phyloP scores from a whole-genome alignment of 2,797 vertebrate genomes.

The Echiichthys vipera region DNA sequence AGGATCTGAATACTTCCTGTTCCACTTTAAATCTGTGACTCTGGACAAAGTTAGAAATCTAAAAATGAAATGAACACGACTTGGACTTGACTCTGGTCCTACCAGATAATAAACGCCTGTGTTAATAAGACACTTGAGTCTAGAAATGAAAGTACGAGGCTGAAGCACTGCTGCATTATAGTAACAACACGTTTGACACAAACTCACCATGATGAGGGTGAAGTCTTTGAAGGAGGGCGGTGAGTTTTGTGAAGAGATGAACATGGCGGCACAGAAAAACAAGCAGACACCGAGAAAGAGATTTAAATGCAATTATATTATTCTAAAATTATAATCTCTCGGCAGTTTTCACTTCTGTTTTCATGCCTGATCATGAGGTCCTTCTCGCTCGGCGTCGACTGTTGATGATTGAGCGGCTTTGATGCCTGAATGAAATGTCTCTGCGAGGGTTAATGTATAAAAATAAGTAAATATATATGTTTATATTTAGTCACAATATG shows the following conservation, averaged over 20 bases:
- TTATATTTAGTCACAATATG: rapidly evolving
- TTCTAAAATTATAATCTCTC: not conserved
- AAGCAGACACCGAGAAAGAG: rapidly evolving
- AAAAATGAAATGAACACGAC: too few relatives aligned
- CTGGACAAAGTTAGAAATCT: too few relatives aligned
- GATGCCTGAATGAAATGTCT: constrained; percentile 53
- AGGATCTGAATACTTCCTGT: too few relatives aligned
- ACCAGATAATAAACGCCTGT: not conserved
- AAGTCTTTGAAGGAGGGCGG: constrained; percentile 75
- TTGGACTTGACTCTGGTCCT: not conserved
- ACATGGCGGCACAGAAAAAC: constrained; percentile 83
- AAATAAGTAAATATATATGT: too few relatives aligned
- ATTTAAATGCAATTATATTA: not conserved
- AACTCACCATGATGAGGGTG: constrained; percentile 85
- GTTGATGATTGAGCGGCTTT: constrained; percentile 31
- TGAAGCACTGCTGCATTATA: not conserved
- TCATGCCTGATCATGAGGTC: constrained; percentile 34
- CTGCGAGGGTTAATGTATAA: rapidly evolving
- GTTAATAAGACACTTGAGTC: too few relatives aligned
- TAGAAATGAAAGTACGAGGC: not conserved
- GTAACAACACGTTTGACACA: too few relatives aligned
- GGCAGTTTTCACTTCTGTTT: constrained; percentile 34
- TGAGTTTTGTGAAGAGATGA: constrained; percentile 83
- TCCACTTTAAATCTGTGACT: not conserved
- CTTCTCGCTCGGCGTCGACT: constrained; percentile 30